Evolutionary conservation across 2,797 vertebrate genomes (phyloP), one percentile per base, ranked within the genome.

Genomic region (Pogonophryne albipinna): DNA sequence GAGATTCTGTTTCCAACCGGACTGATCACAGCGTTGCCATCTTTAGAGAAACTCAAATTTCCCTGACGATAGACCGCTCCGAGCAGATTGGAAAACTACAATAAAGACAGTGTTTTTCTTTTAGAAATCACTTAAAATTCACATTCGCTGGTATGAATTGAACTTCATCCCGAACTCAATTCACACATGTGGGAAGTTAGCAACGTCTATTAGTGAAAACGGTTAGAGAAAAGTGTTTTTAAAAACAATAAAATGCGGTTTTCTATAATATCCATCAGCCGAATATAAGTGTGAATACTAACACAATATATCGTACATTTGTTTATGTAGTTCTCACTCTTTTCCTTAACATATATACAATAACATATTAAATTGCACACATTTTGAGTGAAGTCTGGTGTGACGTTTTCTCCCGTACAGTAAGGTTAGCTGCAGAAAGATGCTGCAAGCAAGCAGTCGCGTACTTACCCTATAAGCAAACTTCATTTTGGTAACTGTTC

Each of bases 1-100:
- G 98, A 97, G 79, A 99, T 65, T 69, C 98, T 94, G 86, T 99
- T 99, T 57, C 98, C 98, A 4, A 99, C 97, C 0, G 98, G 98
- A 83, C 98, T 99, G 89, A 99, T 86, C 10, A 99, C 94, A 0
- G 95, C 90, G 89, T 96, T 96, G 0, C 97, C 98, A 87, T 99
- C 97, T 14, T 90, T 94, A 0, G 96, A 97, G 89, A 98, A 99
- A 85, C 59, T 96, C 71, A 99, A 74, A 74, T 99, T 98, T 2
- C 98, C 98, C 44, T 95, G 95, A 0, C 97, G 96, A 88, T 98
- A 99, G 9, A 99, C 98, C 0, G 97, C 96, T 45, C 98, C 98
- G 60, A 98, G 88, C 80, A 99, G 92, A 71, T 98, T 98, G 4
- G 97, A 98, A 89, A 99, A 99, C 98, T 99, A 75, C 16, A 82